These are phyloP conservation scores for Timandra comae DNA, from an alignment of 2,888 invertebrate species.

Conservation along the genomic window DNA sequence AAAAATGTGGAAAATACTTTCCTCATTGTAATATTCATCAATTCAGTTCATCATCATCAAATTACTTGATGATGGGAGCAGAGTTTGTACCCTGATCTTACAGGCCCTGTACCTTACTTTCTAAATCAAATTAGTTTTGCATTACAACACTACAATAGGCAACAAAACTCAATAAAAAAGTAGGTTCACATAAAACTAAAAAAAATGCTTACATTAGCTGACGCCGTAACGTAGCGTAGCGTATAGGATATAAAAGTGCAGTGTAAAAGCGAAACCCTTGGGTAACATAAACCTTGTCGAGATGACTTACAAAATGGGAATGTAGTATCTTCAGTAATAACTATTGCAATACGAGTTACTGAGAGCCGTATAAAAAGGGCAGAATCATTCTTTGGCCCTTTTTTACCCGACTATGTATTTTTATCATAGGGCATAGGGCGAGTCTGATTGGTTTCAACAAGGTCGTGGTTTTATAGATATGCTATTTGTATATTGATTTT, in stretches of 20 bases:
- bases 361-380: not conserved
- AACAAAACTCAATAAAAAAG: constrained; percentile 19
- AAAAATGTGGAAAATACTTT: no score
- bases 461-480: no score
- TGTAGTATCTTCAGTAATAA: constrained; percentile 15
- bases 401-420: not conserved
- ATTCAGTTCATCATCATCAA: no score
- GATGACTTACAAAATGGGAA: constrained; percentile 6
- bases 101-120: no score
- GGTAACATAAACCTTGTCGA: constrained; percentile 14
- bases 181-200: constrained; percentile 19
- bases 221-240: constrained; percentile 8
- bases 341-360: constrained; percentile 2
- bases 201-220: constrained; percentile 23
- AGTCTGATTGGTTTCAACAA: no score
- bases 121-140: no score
- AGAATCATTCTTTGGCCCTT: not conserved
- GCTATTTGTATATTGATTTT: no score
- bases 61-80: no score
- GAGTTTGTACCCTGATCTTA: no score
- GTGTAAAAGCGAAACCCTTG: constrained; percentile 12
- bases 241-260: constrained; percentile 18
- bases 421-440: no score
- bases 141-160: no score
- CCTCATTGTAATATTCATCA: no score